These are phyloP conservation scores for Steatocranus sp. DNA, from an alignment of 2,797 vertebrate species.

Conservation along the genomic window DNA sequence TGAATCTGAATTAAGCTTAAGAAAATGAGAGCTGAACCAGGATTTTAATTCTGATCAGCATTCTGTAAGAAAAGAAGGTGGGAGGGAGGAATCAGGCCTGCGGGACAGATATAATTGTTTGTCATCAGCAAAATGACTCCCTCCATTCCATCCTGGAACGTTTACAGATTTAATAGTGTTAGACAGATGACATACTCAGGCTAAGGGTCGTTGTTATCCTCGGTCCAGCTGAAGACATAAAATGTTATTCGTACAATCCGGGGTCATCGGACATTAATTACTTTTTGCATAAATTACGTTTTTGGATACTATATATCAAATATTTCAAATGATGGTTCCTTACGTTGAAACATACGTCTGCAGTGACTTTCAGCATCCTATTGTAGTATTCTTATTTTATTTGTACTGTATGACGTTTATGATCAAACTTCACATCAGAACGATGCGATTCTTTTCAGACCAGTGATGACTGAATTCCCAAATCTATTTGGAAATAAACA, in stretches of 20 bases:
- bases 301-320: not conserved
- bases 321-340: not conserved
- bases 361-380: not conserved
- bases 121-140: not conserved
- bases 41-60: not conserved
- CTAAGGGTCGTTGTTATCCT: not conserved
- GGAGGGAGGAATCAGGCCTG: not conserved
- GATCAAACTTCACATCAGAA: not conserved
- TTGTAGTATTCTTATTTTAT: not conserved
- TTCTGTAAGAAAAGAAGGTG: not conserved
- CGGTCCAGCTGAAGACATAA: not conserved
- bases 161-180: not conserved
- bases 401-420: not conserved
- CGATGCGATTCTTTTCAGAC: not conserved
- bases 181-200: not conserved
- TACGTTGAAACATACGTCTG: not conserved
- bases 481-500: not conserved
- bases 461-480: not conserved
- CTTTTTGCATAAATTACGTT: not conserved
- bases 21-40: not conserved
- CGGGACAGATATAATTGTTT: not conserved
- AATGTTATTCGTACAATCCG: rapidly evolving
- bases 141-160: not conserved
- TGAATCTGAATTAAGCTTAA: not conserved
- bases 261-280: not conserved